Percentiles rank a stretch among this genome's conserved stretches.
phyloP scores from a whole-genome alignment of 2,797 vertebrate genomes.

The Rousettus madagascariensis region DNA sequence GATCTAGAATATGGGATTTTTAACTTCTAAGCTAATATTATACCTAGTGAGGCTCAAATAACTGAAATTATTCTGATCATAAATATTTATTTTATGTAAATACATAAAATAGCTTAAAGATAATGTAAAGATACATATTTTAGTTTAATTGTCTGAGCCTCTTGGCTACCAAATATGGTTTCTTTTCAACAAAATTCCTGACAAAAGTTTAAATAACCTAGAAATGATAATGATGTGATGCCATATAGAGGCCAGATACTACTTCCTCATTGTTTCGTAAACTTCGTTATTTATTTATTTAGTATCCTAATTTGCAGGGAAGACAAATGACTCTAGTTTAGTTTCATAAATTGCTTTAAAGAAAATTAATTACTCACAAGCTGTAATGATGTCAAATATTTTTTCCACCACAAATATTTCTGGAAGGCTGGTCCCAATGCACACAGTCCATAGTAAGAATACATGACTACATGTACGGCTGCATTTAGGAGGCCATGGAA shows the following conservation, averaged over 20 bases:
- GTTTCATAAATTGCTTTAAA: constrained; percentile 2
- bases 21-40: constrained; percentile 32
- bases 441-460: constrained; percentile 94
- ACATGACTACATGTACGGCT: constrained; percentile 96
- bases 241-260: neutral
- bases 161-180: neutral
- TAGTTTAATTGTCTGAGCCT: neutral
- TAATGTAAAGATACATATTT: neutral
- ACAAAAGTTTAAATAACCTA: neutral
- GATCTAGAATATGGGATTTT: neutral
- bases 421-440: constrained; percentile 94
- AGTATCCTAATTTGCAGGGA: neutral
- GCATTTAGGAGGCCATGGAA: constrained; percentile 96
- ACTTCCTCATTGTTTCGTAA: neutral
- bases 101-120: neutral
- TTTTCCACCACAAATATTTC: constrained; percentile 99
- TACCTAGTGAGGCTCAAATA: neutral
- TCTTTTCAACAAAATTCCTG: constrained; percentile 16
- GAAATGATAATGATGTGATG: neutral
- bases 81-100: neutral
- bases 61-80: constrained; percentile 37
- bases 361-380: constrained; percentile 87
- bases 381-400: constrained; percentile 95
- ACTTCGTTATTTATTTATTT: neutral
- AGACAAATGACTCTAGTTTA: constrained; percentile 12